Conservation (phyloP, 2,113 vertebrate species). For the Plecturocebus donacophilus region DNA sequence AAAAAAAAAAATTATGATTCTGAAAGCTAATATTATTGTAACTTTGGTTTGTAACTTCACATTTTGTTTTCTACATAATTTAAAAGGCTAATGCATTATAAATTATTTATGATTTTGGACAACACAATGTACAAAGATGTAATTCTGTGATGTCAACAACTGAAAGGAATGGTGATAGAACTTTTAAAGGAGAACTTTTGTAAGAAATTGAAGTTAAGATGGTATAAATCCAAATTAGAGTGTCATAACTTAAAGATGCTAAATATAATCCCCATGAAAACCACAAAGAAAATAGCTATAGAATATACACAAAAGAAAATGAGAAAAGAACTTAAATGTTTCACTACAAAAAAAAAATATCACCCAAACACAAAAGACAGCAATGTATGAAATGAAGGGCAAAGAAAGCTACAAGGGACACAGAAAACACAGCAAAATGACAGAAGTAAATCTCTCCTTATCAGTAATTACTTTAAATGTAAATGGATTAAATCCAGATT, state of each 20-base stretch:
- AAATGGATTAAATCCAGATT: conserved; percentile 32
- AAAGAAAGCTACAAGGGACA: not conserved
- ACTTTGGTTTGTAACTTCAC: too few relatives aligned
- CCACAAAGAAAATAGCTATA: conserved; percentile 26
- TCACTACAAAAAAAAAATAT: conserved; percentile 51
- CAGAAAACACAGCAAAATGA: conserved; percentile 33
- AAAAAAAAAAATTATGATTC: too few relatives aligned
- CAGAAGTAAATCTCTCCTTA: not conserved
- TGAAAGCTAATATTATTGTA: too few relatives aligned
- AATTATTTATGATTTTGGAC: not conserved
- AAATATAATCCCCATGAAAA: not conserved
- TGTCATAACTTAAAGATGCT: not conserved
- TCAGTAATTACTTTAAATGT: conserved; percentile 24
- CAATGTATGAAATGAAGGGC: not conserved
- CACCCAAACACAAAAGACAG: conserved; percentile 39
- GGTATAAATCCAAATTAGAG: not conserved
- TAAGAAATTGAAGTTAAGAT: not conserved
- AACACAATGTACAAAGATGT: not conserved
- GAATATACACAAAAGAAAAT: conserved; percentile 12
- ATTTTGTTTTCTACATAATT: too few relatives aligned
- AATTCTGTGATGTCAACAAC: not conserved
- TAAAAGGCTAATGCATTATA: not conserved
- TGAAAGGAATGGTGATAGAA: not conserved
- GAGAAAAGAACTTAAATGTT: conserved; percentile 8
- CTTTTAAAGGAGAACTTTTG: not conserved